phyloP scores from a whole-genome alignment of 30 jellyfish, hydroid and myxozoan genomes.

The Aurelia aurita region DNA sequence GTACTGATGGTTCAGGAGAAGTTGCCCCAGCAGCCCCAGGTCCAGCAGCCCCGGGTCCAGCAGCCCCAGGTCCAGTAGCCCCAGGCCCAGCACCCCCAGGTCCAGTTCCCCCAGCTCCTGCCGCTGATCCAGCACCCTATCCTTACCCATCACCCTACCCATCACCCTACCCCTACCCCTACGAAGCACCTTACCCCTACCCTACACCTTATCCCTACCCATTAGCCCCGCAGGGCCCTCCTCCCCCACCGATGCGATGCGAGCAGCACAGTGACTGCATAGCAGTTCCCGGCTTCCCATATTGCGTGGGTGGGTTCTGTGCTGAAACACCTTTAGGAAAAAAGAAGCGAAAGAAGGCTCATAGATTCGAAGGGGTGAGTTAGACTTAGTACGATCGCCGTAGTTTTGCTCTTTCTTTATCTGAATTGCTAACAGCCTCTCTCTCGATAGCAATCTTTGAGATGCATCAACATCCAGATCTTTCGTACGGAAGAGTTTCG shows the following conservation, averaged over 20 bases:
- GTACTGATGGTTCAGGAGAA: conserved; percentile 29
- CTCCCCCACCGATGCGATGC: conserved; percentile 51
- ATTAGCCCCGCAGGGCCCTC: conserved; percentile 17
- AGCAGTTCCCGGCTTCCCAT: conserved; percentile 19
- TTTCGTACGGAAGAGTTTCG: no score
- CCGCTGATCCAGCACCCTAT: conserved; percentile 21
- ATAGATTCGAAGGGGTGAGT: conserved; percentile 27
- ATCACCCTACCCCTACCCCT: conserved; percentile 23
- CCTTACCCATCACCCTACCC: conserved; percentile 27
- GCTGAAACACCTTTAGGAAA: conserved; percentile 52
- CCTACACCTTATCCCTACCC: conserved; percentile 35
- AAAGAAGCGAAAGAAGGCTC: conserved; percentile 44
- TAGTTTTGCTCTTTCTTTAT: neutral
- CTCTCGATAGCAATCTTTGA: no score
- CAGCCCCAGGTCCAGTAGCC: conserved; percentile 35
- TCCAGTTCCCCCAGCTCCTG: conserved; percentile 32
- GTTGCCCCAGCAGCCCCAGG: conserved; percentile 50
- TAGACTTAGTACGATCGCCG: no score
- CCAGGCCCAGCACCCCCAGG: conserved; percentile 39
- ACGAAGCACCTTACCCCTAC: conserved; percentile 26
- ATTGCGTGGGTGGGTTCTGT: conserved; percentile 45
- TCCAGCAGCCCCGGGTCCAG: conserved; percentile 23
- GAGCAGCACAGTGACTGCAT: conserved; percentile 31
- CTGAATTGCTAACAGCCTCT: no score
- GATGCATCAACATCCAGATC: no score